Percentiles rank a stretch among this genome's conserved stretches.
phyloP scores from a whole-genome alignment of 2,113 vertebrate genomes.

The Casuarius casuarius region DNA sequence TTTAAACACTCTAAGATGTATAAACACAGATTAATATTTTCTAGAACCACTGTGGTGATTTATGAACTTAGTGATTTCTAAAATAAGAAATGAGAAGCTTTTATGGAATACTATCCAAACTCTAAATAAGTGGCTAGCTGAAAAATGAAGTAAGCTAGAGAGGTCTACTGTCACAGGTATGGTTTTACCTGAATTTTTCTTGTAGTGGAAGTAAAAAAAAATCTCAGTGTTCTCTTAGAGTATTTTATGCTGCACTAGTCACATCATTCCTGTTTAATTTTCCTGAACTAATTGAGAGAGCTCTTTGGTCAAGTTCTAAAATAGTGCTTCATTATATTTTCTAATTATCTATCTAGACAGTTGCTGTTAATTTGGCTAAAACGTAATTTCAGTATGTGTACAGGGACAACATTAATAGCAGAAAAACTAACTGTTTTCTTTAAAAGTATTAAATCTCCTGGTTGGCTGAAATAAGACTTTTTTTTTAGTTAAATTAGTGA shows the following conservation, averaged over 20 bases:
- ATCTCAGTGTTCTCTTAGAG: neutral
- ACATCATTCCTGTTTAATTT: neutral
- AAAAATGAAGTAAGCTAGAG: neutral
- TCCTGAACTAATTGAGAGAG: neutral
- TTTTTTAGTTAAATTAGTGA: neutral
- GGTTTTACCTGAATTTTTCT: neutral
- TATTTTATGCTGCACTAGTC: neutral
- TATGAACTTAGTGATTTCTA: neutral
- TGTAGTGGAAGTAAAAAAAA: neutral
- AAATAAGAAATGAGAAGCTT: neutral
- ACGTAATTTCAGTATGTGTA: neutral
- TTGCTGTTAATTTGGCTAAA: conserved; percentile 19
- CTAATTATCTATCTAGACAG: neutral
- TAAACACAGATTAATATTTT: neutral
- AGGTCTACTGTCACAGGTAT: neutral
- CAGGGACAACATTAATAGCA: neutral
- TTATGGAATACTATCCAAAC: neutral
- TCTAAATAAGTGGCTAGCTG: neutral
- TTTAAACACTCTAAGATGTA: neutral
- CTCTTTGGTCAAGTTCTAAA: conserved; percentile 6
- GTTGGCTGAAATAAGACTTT: neutral
- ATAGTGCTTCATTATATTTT: neutral
- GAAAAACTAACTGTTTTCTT: neutral
- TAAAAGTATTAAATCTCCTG: neutral
- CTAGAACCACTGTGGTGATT: neutral